Evolutionary conservation across 2,797 vertebrate species (phyloP), one percentile per base, ranked within the genome.

Genomic region (Pelochelys cantorii): DNA sequence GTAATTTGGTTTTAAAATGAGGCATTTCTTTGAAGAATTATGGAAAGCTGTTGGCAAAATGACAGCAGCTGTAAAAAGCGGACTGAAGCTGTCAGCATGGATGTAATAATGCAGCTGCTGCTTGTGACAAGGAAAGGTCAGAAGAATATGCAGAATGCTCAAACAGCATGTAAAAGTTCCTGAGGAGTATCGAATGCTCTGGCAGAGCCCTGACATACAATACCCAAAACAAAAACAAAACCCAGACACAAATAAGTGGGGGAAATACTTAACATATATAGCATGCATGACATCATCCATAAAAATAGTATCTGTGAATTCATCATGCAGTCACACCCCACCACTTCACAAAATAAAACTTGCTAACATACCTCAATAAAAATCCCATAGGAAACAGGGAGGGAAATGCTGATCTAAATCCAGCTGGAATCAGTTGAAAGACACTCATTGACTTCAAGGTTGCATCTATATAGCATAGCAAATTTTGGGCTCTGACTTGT

Each of bases 71-170:
- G 54, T 87, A 93, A 94, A 95, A 85, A 48, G 23, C 74, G 59
- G 88, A 74, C 34, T 87, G 94, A 95, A 91, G 57, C 37, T 96
- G 88, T 95, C 92, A 92, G 90, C 34, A 13, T 13, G 86, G 78
- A 92, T 71, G 60, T 81, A 92, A 88, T 84, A 86, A 92, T 37
- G 80, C 65, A 94, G 89, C 84, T 90, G 53, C 84, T 93, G 90
- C 85, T 86, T 96, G 92, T 79, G 87, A 95, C 93, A 83, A 88
- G 79, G 37, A 96, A 95, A 95, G 85, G 94, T 95, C 95, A 91
- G 90, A 60, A 84, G 59, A 87, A 88, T 37, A 90, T 25, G 62
- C 84, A 91, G 90, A 85, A 55, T 92, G 78, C 88, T 96, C 83
- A 81, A 84, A 54, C 84, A 90, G 87, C 84, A n/a, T 4, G 65